Evolutionary conservation across 2,113 vertebrate species (phyloP), one percentile per base, ranked within the genome.

Genomic region (Grus americana): DNA sequence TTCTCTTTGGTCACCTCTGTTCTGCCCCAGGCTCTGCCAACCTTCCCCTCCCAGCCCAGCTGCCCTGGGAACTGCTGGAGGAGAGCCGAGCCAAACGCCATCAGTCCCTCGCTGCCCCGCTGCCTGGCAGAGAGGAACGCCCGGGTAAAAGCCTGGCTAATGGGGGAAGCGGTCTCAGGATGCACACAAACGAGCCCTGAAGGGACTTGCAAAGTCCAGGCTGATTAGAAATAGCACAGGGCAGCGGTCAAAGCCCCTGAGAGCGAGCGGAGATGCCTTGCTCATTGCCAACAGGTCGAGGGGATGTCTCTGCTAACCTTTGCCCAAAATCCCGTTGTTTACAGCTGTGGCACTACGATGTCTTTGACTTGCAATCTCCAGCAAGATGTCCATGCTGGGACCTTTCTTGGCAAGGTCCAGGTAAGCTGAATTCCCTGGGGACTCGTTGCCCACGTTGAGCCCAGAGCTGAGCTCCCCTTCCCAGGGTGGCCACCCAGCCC

Each of bases 241-340:
- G 36, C 50, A 36, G 57, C 0, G 1, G 19, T 7, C 42, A 50
- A 44, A 85, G 21, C 11, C 27, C n/a, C 80, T 23, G 36, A 6
- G 11, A 20, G 46, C 0, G 1, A 46, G 22, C 9, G 2, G 26
- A 65, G 50, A 18, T 24, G 55, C 40, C 14, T n/a, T 17, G 26
- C 42, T 63, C 42, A 12, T 44, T 1, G 1, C 58, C 65, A 22
- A 19, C 40, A 70, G 63, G 42, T 26, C 0, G 1, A 70, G 36
- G 50, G 17, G 36, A 15, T 44, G 36, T 11, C 19, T 38, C 32
- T 19, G 12, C 38, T 20, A 38, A 67, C 13, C 63, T 38, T 70
- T 32, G 23, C 54, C 5, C 29, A 0, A 47, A 55, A 38, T 11
- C 32, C 40, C 3, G 0, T 10, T 19, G 27, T 22, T 66, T 6